Base-by-base conservation (phyloP, 2,797 vertebrate species). In the Sebastes umbrosus region DNA sequence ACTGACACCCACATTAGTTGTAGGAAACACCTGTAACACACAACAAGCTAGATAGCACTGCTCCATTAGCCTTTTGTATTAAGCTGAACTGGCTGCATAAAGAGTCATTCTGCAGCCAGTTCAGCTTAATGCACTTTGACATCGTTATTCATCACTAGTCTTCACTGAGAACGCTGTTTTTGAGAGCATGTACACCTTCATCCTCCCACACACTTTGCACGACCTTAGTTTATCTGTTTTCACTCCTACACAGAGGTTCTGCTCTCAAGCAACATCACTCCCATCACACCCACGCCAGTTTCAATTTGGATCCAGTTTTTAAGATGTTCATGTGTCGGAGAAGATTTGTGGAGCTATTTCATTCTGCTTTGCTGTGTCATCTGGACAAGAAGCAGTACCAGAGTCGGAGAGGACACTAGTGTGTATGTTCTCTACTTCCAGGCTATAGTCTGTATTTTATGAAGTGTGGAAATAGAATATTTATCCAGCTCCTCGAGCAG, bases 401-500 rank as follows among this genome's bases (percentile, higher is more conserved):
- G 20, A 70, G 60, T 43, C 27, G 25, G 18, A 68, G 63, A 18
- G 11, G 24, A 79, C 20, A 52, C 20, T 4, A 58, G 67, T 14
- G n/a, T 55, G 14, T 24, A 50, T 52, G 66, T 55, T 50, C 16
- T 65, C n/a, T 7, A 12, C 9, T 1, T 43, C 39, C 39, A 43
- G 39, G 39, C 39, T 43, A 24, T 60, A 27, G 36, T 70, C 54
- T 71, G 65, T n/a, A 68, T 50, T 55, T 70, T 58, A 18, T 46
- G 8, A 71, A 71, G 69, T 18, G 72, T 32, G 54, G 27, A 63
- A 76, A 83, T 77, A 16, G 13, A 63, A 69, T 50, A 62, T 75
- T 32, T 68, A 65, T 68, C 32, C 16, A 25, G 66, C 58, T 84
- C 43, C 36, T 69, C 8, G 3, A 67, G 66, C 58, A 29, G 67